Conservation (phyloP, 2,888 invertebrate species). For the Clostera curtula region DNA sequence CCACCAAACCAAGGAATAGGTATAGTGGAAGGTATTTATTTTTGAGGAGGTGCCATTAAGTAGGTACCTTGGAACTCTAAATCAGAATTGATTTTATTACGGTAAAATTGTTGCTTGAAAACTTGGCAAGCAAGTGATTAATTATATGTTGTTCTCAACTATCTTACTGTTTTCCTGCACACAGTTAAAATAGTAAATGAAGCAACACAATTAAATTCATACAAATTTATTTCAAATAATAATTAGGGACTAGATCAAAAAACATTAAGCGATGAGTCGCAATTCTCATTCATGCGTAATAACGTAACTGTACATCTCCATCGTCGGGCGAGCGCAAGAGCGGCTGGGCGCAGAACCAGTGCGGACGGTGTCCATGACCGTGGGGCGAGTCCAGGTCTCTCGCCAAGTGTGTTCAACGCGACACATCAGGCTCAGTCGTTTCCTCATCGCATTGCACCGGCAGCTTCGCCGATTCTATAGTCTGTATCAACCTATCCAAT, state of each 20-base stretch:
- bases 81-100: too few relatives aligned
- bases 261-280: slow-evolving; percentile 52
- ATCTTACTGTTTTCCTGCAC: too few relatives aligned
- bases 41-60: too few relatives aligned
- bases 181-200: too few relatives aligned
- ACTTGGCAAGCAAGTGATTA: too few relatives aligned
- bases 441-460: slow-evolving; percentile 33
- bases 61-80: too few relatives aligned
- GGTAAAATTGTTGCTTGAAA: too few relatives aligned
- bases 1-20: too few relatives aligned
- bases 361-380: too few relatives aligned
- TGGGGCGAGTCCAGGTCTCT: slow-evolving; percentile 58
- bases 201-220: slow-evolving; percentile 24
- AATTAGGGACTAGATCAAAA: slow-evolving; percentile 66
- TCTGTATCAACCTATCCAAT: slow-evolving; percentile 91
- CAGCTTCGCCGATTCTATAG: slow-evolving; percentile 55
- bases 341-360: too few relatives aligned
- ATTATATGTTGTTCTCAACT: too few relatives aligned
- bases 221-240: slow-evolving; percentile 34
- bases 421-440: slow-evolving; percentile 56
- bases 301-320: slow-evolving; percentile 48
- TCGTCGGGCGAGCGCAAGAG: slow-evolving; percentile 45
- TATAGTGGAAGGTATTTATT: too few relatives aligned
- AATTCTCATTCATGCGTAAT: slow-evolving; percentile 55
- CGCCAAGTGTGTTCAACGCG: slow-evolving; percentile 53